Conservation (phyloP, 1,140 invertebrate species). For the Brachionus plicatilis region DNA sequence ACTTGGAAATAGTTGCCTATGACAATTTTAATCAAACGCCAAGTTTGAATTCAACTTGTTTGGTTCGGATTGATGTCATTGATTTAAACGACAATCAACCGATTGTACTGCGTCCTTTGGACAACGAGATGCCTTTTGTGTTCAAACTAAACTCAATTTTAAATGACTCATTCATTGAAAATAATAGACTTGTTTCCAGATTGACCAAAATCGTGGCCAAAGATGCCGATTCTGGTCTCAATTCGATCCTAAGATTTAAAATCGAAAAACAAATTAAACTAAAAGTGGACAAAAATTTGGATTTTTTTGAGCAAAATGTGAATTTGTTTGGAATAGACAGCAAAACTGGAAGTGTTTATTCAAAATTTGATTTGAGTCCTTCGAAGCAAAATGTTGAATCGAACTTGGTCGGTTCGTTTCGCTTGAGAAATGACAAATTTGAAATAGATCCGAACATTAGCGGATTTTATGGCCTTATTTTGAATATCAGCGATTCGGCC, state of each 20-base stretch:
- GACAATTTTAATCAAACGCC: slow-evolving; percentile 37
- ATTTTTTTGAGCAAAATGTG: background rate
- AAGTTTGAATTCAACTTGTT: slow-evolving; percentile 32
- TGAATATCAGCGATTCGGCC: background rate
- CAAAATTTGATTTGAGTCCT: background rate
- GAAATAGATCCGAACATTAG: background rate
- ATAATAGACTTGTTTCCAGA: background rate
- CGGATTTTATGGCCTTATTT: background rate
- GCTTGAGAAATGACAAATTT: background rate
- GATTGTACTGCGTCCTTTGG: background rate
- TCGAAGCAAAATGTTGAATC: background rate
- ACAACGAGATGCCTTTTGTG: background rate
- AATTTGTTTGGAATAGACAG: slow-evolving; percentile 5
- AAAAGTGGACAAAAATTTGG: background rate
- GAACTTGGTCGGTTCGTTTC: background rate
- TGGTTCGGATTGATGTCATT: slow-evolving; percentile 5
- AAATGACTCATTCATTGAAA: background rate
- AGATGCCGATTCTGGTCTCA: slow-evolving; percentile 9
- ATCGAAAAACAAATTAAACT: slow-evolving; percentile 27
- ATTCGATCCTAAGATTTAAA: slow-evolving; percentile 23
- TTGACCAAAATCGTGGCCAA: background rate
- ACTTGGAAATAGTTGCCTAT: background rate
- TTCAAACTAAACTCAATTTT: background rate
- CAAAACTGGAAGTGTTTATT: background rate
- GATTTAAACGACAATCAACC: slow-evolving; percentile 24